Percentiles rank a stretch among this genome's conserved stretches.
These are phyloP conservation scores for Jaculus jaculus DNA, from an alignment of 2,113 vertebrate species.

Conservation along the genomic window DNA sequence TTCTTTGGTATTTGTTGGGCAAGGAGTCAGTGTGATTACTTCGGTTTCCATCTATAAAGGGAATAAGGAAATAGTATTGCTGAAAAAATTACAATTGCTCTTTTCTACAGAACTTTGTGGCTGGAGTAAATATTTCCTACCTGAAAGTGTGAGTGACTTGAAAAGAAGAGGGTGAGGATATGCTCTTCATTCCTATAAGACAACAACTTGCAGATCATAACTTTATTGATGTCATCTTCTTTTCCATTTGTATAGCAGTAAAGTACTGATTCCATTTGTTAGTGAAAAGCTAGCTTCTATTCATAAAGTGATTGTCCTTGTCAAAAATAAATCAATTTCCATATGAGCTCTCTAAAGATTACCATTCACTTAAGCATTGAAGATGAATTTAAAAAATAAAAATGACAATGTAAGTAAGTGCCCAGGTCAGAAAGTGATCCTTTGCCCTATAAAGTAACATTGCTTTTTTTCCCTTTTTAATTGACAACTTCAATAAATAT, in stretches of 20 bases:
- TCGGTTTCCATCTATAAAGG: neutral
- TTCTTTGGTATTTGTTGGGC: neutral
- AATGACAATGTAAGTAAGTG: neutral
- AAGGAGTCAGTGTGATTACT: neutral
- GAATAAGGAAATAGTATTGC: neutral
- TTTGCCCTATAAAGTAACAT: too few species aligned
- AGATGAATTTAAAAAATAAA: neutral
- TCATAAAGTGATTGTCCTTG: conserved; percentile 8
- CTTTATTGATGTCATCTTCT: neutral
- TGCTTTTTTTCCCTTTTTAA: too few species aligned
- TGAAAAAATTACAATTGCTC: neutral
- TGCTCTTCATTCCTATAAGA: neutral
- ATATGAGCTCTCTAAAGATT: neutral
- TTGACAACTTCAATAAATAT: too few species aligned
- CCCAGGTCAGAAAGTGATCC: neutral
- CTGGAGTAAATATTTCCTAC: neutral
- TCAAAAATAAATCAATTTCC: conserved; percentile 6
- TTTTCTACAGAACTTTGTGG: neutral
- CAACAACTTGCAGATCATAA: neutral
- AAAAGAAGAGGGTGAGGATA: neutral
- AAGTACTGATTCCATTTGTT: neutral
- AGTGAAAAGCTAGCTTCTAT: neutral
- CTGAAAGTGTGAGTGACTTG: neutral
- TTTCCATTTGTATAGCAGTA: neutral
- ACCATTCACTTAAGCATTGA: neutral